These are phyloP conservation scores for Adelosebastes latens DNA, from an alignment of 2,797 vertebrate species.

Conservation along the genomic window DNA sequence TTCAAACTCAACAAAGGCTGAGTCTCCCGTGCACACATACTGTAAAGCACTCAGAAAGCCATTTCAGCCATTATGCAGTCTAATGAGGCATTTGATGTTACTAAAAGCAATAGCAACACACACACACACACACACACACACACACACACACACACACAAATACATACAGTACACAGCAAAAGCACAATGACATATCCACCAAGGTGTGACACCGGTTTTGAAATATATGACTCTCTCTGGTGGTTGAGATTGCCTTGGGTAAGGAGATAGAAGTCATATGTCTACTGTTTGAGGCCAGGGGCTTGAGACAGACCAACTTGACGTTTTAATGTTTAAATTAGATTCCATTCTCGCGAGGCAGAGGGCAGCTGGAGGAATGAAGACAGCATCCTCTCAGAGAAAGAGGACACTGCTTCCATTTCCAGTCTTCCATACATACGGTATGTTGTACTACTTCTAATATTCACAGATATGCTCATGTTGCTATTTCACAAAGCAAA, in stretches of 20 bases:
- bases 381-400: constrained; percentile 49
- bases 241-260: constrained; percentile 58
- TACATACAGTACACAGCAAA: neutral
- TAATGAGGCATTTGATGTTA: constrained; percentile 68
- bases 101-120: constrained; percentile 44
- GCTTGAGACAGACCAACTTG: constrained; percentile 45
- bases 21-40: constrained; percentile 44
- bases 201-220: constrained; percentile 39
- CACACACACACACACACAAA: neutral
- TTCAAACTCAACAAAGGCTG: constrained; percentile 61
- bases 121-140: constrained; percentile 12
- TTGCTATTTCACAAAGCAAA: constrained; percentile 4
- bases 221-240: constrained; percentile 55
- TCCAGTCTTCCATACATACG: constrained; percentile 1
- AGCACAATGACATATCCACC: constrained; percentile 3
- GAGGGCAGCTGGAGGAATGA: constrained; percentile 56
- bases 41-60: constrained; percentile 55
- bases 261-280: constrained; percentile 66
- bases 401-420: constrained; percentile 34
- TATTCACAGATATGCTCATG: constrained; percentile 27
- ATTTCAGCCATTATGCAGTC: constrained; percentile 50
- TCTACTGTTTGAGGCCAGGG: constrained; percentile 59
- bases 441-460: neutral
- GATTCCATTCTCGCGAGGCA: constrained; percentile 56
- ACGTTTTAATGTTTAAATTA: constrained; percentile 78